Conservation (phyloP, 2,113 vertebrate species). For the Isurus oxyrinchus region DNA sequence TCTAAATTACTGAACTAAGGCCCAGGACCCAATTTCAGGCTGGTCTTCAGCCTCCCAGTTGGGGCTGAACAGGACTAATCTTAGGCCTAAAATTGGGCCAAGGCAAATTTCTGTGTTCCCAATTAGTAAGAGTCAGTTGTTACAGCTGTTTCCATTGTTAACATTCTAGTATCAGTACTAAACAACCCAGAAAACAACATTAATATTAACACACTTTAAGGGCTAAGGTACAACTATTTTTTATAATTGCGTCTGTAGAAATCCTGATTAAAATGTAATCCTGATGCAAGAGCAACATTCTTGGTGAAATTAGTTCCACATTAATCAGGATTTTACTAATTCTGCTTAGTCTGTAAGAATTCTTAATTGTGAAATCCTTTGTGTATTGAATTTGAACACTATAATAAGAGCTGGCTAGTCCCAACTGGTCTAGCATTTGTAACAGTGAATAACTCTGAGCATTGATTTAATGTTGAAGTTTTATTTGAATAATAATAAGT, state of each 20-base stretch:
- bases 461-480: neutral
- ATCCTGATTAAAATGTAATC: neutral
- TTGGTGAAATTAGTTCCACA: constrained; percentile 11
- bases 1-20: neutral
- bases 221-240: neutral
- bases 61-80: neutral
- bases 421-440: neutral
- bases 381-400: neutral
- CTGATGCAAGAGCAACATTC: constrained; percentile 14
- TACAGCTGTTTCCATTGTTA: neutral
- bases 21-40: neutral
- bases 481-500: neutral
- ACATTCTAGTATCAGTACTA: neutral
- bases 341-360: neutral
- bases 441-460: neutral
- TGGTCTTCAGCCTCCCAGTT: neutral
- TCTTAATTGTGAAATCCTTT: neutral
- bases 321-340: constrained; percentile 22
- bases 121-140: neutral
- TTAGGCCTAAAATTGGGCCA: neutral
- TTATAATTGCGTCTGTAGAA: neutral
- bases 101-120: neutral
- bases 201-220: neutral
- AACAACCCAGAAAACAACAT: neutral
- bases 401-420: neutral